phyloP scores from a whole-genome alignment of 2,888 invertebrate genomes.

The Neelides folsomi region DNA sequence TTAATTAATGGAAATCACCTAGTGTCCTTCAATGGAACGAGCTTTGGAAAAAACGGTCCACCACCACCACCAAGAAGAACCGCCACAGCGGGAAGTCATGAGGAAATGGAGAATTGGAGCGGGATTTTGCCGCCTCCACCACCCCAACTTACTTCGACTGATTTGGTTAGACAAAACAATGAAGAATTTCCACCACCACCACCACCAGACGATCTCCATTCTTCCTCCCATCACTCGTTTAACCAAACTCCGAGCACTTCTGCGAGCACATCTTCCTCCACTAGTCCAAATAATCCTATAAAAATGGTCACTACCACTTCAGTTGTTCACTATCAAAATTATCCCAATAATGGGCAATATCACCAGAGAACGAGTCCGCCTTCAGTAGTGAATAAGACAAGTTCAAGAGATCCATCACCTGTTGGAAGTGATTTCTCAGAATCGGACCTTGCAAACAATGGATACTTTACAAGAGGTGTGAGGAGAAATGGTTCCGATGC shows the following conservation, averaged over 20 bases:
- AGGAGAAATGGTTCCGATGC: constrained; percentile 63
- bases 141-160: background rate
- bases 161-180: constrained; percentile 5
- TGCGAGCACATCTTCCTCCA: constrained; percentile 11
- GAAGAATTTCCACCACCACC: constrained; percentile 37
- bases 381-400: constrained; percentile 1
- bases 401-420: constrained; percentile 27
- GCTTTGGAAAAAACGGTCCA: constrained; percentile 16
- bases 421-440: constrained; percentile 25
- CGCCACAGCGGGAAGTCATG: constrained; percentile 11
- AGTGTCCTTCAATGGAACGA: background rate
- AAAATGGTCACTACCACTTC: constrained; percentile 9
- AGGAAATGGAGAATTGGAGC: background rate
- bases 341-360: background rate
- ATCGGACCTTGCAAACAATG: constrained; percentile 17
- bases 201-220: constrained; percentile 30
- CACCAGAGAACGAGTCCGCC: constrained; percentile 14
- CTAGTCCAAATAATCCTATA: constrained; percentile 22
- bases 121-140: constrained; percentile 4
- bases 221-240: background rate
- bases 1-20: background rate
- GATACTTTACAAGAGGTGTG: constrained; percentile 24
- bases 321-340: constrained; percentile 9
- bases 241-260: constrained; percentile 9
- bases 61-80: constrained; percentile 30